phyloP scores from a whole-genome alignment of 2,113 vertebrate species.

The Colaptes auratus region DNA sequence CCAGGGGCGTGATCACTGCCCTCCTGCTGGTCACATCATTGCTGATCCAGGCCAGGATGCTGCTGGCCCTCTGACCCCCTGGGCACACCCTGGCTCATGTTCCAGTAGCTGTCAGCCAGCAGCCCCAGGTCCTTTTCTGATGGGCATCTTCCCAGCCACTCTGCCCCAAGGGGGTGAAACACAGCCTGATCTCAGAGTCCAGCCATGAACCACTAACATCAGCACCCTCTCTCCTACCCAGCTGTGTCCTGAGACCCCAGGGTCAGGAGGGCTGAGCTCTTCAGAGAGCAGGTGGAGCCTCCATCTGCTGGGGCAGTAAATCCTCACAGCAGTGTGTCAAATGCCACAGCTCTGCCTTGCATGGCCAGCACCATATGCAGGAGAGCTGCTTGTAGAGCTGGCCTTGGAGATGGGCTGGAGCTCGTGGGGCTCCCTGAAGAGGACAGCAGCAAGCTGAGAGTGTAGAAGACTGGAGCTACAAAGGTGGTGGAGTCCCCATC shows the following conservation, averaged over 20 bases:
- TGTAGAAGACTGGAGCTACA: background rate
- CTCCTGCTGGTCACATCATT: no score
- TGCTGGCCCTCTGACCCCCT: no score
- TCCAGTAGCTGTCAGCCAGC: no score
- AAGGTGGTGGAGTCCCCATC: no score
- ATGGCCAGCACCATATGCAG: accelerated
- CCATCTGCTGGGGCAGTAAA: background rate
- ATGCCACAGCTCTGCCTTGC: background rate
- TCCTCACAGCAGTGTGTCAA: background rate
- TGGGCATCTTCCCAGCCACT: no score
- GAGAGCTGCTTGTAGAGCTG: background rate
- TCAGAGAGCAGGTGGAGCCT: background rate
- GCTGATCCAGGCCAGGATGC: no score
- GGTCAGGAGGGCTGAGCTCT: background rate
- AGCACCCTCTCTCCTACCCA: background rate
- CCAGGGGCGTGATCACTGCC: no score
- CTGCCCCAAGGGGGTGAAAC: background rate
- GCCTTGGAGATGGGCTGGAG: background rate
- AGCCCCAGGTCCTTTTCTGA: no score
- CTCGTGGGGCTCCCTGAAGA: background rate
- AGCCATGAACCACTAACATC: background rate
- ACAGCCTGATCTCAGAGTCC: background rate
- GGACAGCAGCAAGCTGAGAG: background rate
- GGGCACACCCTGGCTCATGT: no score
- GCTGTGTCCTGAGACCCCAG: background rate